Evolutionary conservation across 2,113 vertebrate genomes (phyloP).

Genomic region (Falcunculus frontatus): DNA sequence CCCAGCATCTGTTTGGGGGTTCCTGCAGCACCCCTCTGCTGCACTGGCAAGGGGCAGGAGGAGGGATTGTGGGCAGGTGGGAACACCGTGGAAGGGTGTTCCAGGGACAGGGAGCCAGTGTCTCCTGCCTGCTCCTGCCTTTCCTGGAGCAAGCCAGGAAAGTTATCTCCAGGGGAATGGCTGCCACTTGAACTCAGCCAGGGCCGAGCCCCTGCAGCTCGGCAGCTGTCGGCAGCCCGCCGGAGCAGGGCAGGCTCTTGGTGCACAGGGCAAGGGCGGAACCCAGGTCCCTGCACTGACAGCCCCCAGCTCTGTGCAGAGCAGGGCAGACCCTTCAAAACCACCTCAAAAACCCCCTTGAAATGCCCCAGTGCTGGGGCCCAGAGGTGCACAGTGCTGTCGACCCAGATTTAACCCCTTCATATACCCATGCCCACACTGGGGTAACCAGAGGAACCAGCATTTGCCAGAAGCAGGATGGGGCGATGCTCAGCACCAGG

Average conservation of each 20-base stretch:
- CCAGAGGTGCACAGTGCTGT: background rate
- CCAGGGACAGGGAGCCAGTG: background rate
- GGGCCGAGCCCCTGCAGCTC: background rate
- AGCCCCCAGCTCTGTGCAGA: background rate
- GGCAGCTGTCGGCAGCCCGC: fast-evolving
- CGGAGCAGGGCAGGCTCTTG: fast-evolving
- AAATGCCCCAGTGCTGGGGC: background rate
- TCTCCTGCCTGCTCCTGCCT: background rate
- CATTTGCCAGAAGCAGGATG: background rate
- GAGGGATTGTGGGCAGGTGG: background rate
- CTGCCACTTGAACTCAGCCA: background rate
- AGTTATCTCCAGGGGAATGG: background rate
- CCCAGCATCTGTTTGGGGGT: background rate
- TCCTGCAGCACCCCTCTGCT: background rate
- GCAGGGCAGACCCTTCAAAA: background rate
- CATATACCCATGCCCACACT: fast-evolving
- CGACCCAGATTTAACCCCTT: background rate
- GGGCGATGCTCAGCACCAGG: fast-evolving
- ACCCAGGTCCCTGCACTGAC: fast-evolving
- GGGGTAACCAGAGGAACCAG: background rate
- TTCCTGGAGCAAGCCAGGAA: background rate
- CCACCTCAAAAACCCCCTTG: background rate
- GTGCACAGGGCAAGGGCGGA: background rate
- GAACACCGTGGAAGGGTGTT: background rate
- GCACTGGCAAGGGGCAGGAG: background rate